phyloP scores from a whole-genome alignment of 2,797 vertebrate genomes.

The Halcyon chelicuti region DNA sequence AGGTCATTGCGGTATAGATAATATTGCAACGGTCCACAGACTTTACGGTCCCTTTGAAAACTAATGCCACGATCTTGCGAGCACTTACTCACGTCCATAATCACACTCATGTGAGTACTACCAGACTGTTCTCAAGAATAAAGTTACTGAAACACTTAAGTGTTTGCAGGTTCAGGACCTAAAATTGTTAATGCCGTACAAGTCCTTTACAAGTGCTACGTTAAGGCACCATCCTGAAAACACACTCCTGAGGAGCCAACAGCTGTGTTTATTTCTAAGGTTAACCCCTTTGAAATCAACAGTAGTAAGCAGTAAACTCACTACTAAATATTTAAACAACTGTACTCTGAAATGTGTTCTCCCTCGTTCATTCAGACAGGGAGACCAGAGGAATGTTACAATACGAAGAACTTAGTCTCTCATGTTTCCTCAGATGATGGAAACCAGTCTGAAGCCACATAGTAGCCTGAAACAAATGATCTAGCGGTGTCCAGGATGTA shows the following conservation, averaged over 20 bases:
- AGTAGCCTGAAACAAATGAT: background rate
- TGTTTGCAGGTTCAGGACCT: slow-evolving; percentile 49
- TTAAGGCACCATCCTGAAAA: slow-evolving; percentile 28
- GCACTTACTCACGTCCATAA: background rate
- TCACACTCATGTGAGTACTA: background rate
- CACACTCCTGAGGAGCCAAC: background rate
- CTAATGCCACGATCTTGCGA: background rate
- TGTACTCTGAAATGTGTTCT: background rate
- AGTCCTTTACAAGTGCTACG: slow-evolving; percentile 17
- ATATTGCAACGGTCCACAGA: slow-evolving; percentile 1
- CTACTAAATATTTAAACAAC: background rate
- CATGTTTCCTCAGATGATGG: background rate
- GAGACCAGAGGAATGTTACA: background rate
- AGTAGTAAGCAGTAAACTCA: background rate
- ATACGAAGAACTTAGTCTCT: background rate
- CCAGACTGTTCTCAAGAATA: slow-evolving; percentile 26
- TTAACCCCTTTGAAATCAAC: slow-evolving; percentile 41
- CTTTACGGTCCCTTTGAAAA: slow-evolving; percentile 63
- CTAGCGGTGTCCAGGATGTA: background rate
- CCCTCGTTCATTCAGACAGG: background rate
- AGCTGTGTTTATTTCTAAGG: slow-evolving; percentile 37
- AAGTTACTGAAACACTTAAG: background rate
- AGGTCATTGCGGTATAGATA: slow-evolving; percentile 20
- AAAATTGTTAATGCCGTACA: slow-evolving; percentile 14
- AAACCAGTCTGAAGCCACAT: background rate